Base-by-base conservation (phyloP, 1,140 invertebrate genomes). In the Aphelinus certus region DNA sequence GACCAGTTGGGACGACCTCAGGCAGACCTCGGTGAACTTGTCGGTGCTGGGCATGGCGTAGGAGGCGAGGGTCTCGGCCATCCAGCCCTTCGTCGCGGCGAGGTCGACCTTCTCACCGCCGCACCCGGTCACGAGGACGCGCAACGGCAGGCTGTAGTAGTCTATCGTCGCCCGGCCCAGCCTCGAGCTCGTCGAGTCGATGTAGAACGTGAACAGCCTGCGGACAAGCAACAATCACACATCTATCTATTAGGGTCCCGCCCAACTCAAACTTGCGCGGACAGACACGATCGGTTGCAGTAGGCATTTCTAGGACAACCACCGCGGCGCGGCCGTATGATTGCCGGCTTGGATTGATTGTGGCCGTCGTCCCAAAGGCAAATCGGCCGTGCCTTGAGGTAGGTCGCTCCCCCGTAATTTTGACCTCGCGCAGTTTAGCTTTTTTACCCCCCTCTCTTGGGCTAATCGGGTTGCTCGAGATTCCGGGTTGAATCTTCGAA, bases 131-230 rank as follows among this genome's bases (percentile, higher is more conserved):
- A 96, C 92, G 66, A 95, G 88, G 62, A 96, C 90, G 69, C 94
- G 88, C 46, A 96, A 85, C 0, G 95, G 95, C 60, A 95, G 83
- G 77, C 94, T 95, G 80, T 95, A 95, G 81, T 95, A 96, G 80
- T 96, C 94, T 58, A 96, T 92, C 69, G 93, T 94, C 3, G 92
- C 89, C 7, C 87, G 79, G 46, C 86, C 86, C 49, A 94, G 88
- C 58, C 92, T 89, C 79, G 93, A 94, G 56, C 94, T 94, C 46
- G 93, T 94, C 10, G 94, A 95, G 81, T 96, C 95, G 71, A 96
- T 92, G 86, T 95, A 95, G 78, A 95, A 91, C 3, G 94, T 95
- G 84, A 96, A 95, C 26, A 96, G 89, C 78, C 94, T 93, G 75
- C 1, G 26, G 55, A 10, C 26, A 9, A 9, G 0, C 4, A 9